A percentile compares a stretch with the other conserved stretches of the same genome.
These are phyloP conservation scores for Amblyraja radiata DNA, from an alignment of 2,797 vertebrate genomes.

Conservation along the genomic window DNA sequence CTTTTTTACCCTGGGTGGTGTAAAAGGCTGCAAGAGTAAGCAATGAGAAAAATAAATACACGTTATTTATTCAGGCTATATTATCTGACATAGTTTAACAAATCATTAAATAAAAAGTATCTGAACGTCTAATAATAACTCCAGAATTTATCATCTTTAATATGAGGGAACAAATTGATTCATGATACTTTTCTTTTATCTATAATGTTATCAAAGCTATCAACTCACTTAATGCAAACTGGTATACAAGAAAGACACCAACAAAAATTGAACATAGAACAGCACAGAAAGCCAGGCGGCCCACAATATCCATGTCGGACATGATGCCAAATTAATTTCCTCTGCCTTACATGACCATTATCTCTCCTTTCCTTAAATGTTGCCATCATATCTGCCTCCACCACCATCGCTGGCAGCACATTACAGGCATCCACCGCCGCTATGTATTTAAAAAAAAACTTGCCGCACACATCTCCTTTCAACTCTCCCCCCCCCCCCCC, in stretches of 20 bases:
- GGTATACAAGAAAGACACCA: not conserved
- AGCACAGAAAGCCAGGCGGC: no score
- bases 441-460: no score
- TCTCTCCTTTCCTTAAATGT: no score
- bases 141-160: not conserved
- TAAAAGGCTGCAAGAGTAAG: constrained; percentile 57
- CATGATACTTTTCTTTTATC: not conserved
- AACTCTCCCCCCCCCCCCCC: no score
- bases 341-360: no score
- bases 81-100: not conserved
- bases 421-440: no score
- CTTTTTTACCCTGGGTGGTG: constrained; percentile 62
- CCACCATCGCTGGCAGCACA: no score
- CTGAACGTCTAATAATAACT: not conserved
- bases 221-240: not conserved
- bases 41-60: not conserved
- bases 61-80: not conserved
- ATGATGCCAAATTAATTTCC: no score
- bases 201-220: not conserved
- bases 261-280: no score
- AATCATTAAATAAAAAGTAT: not conserved
- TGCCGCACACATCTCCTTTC: no score
- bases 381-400: no score
- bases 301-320: no score
- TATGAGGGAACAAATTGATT: not conserved